Conservation (phyloP, 23 tunicate genomes). For the Corella eumyota region DNA sequence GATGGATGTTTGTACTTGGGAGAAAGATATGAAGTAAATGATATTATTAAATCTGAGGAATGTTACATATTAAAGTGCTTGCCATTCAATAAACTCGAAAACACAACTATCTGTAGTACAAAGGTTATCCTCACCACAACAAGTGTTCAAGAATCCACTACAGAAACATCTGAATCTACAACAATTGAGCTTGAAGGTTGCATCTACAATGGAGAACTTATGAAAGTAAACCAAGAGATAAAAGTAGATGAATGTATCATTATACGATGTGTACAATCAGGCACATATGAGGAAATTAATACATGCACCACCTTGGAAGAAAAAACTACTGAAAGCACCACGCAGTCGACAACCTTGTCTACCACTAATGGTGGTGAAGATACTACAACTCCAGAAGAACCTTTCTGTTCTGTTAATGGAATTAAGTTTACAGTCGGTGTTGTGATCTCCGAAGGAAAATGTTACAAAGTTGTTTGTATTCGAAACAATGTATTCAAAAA, state of each 20-base stretch:
- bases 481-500: not conserved
- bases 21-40: no score
- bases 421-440: conserved; percentile 3
- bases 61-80: no score
- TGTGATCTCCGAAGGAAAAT: not conserved
- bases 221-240: not conserved
- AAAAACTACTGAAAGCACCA: not conserved
- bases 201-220: not conserved
- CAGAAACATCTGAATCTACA: no score
- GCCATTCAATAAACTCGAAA: no score
- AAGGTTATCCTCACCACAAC: no score
- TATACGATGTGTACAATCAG: not conserved
- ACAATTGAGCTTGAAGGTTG: no score
- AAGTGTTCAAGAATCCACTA: no score
- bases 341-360: not conserved
- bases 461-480: not conserved
- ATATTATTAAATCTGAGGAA: no score
- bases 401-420: not conserved
- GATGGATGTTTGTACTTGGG: no score
- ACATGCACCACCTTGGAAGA: not conserved
- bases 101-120: no score
- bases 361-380: not conserved
- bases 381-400: no score
- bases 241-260: not conserved
- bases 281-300: not conserved